A percentile compares a stretch with the other conserved stretches of the same genome.
These are phyloP conservation scores for Collichthys lucidus DNA, from an alignment of 2,113 vertebrate species.

Conservation along the genomic window DNA sequence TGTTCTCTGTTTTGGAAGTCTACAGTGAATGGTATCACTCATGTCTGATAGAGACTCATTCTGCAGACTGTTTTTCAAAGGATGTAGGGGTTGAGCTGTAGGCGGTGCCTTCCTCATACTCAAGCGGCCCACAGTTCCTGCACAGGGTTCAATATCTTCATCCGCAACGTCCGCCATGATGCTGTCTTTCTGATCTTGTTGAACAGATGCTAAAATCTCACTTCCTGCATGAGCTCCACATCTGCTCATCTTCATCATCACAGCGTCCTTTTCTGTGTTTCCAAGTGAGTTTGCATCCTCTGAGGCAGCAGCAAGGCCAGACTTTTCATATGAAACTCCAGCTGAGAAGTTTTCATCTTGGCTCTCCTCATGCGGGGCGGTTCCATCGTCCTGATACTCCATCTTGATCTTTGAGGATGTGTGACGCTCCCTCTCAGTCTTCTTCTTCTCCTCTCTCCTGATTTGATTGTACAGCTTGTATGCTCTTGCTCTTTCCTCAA, in stretches of 20 bases:
- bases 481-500: constrained; percentile 50
- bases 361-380: not conserved
- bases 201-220: constrained; percentile 34
- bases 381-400: constrained; percentile 49
- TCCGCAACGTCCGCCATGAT: constrained; percentile 36
- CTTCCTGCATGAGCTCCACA: constrained; percentile 44
- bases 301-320: constrained; percentile 4
- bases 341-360: constrained; percentile 37
- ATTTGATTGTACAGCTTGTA: constrained; percentile 41
- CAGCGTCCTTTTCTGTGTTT: constrained; percentile 31
- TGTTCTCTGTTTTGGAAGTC: constrained; percentile 43
- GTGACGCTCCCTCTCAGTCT: constrained; percentile 18
- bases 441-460: constrained; percentile 43
- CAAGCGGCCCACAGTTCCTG: constrained; percentile 63
- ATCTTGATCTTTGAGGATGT: constrained; percentile 54
- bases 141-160: constrained; percentile 43
- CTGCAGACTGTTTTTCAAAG: constrained; percentile 72
- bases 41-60: constrained; percentile 61
- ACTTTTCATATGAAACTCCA: constrained; percentile 8
- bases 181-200: constrained; percentile 39
- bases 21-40: constrained; percentile 54
- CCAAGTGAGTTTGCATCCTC: constrained; percentile 32
- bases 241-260: constrained; percentile 22
- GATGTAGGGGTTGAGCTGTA: constrained; percentile 59
- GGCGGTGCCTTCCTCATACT: constrained; percentile 68